A percentile compares a stretch with the other conserved stretches of the same genome.
These are phyloP conservation scores for Salpingus planirostris DNA, from an alignment of 2,888 invertebrate species.

Conservation along the genomic window DNA sequence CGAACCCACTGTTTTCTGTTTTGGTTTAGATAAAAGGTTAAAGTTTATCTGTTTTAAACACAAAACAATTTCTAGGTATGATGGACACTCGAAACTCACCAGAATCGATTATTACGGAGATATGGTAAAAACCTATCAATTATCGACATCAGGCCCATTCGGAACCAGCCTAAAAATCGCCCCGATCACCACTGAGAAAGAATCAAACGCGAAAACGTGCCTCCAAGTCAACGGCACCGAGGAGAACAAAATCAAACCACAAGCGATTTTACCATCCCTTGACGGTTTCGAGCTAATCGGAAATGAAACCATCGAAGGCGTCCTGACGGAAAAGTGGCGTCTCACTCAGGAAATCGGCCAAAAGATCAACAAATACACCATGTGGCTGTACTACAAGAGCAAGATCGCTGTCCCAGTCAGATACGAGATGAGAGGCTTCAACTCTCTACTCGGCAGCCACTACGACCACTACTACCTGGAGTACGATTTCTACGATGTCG, in stretches of 20 bases:
- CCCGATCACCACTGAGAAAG: slow-evolving; percentile 70
- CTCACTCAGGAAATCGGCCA: slow-evolving; percentile 59
- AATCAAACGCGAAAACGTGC: slow-evolving; percentile 66
- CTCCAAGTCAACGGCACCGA: slow-evolving; percentile 73
- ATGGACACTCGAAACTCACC: slow-evolving; percentile 63
- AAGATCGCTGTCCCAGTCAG: slow-evolving; percentile 61
- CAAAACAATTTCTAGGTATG: slow-evolving; percentile 55
- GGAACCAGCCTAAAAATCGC: slow-evolving; percentile 76
- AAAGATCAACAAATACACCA: slow-evolving; percentile 79
- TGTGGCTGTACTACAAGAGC: slow-evolving; percentile 75
- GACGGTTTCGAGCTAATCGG: slow-evolving; percentile 55
- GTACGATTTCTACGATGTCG: slow-evolving; percentile 60
- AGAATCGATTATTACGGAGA: slow-evolving; percentile 93
- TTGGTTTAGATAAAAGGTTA: too few species aligned
- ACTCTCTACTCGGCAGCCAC: slow-evolving; percentile 87
- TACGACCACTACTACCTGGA: slow-evolving; percentile 89
- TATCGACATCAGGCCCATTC: slow-evolving; percentile 51
- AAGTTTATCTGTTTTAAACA: too few species aligned
- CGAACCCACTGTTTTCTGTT: too few species aligned
- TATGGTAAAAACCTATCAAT: slow-evolving; percentile 88
- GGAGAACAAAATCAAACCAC: slow-evolving; percentile 53
- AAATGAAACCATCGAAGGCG: slow-evolving; percentile 62
- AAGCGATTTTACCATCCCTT: slow-evolving; percentile 75
- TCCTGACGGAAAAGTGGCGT: slow-evolving; percentile 70
- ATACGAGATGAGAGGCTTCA: slow-evolving; percentile 93